phyloP scores from a whole-genome alignment of 2,888 invertebrate genomes.

The Campoplex nolae region DNA sequence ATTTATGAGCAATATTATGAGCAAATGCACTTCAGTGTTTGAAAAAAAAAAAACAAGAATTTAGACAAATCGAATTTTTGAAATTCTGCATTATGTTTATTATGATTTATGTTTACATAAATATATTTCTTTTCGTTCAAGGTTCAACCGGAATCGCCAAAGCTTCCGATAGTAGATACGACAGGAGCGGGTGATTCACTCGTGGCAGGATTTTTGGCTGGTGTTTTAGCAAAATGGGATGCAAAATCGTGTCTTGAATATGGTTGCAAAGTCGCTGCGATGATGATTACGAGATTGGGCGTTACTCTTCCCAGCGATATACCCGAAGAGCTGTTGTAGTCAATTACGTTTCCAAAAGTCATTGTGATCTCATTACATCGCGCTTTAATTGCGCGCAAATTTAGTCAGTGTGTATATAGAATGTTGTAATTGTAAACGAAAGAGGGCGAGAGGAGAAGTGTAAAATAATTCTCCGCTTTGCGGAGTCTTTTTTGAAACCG shows the following conservation, averaged over 20 bases:
- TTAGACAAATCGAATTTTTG: conserved; percentile 1
- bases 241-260: conserved; percentile 81
- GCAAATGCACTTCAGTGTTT: no score
- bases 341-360: conserved; percentile 7
- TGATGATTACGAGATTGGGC: conserved; percentile 78
- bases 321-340: conserved; percentile 74
- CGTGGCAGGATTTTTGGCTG: conserved; percentile 83
- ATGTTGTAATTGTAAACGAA: conserved; percentile 39
- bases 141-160: conserved; percentile 77
- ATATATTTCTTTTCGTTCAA: conserved; percentile 57
- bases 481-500: conserved; percentile 38
- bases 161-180: conserved; percentile 79
- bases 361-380: conserved; percentile 55
- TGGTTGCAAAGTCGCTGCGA: conserved; percentile 79
- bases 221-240: conserved; percentile 77
- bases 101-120: neutral
- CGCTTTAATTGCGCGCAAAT: conserved; percentile 17
- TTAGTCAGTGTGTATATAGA: conserved; percentile 65
- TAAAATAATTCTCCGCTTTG: conserved; percentile 12
- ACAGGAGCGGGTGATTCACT: conserved; percentile 84
- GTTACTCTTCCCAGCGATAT: conserved; percentile 75
- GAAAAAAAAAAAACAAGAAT: neutral
- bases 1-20: no score
- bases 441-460: conserved; percentile 1
- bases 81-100: neutral